Evolutionary conservation across 2,888 invertebrate species (phyloP).

Genomic region (Eledone cirrhosa): DNA sequence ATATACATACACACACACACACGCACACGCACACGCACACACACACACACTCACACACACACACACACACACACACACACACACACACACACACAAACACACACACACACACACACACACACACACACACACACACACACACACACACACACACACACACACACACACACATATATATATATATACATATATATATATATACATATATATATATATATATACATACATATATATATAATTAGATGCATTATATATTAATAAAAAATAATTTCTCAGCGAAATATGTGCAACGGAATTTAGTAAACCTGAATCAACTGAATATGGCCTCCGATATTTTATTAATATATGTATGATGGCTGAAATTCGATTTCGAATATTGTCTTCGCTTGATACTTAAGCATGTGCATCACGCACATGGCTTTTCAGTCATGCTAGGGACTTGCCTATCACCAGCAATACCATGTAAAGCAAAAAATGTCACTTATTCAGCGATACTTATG

Average conservation of each 20-base stretch:
- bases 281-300: no score
- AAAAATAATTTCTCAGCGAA: no score
- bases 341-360: no score
- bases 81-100: neutral
- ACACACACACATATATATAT: neutral
- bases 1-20: constrained; percentile 31
- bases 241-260: neutral
- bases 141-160: neutral
- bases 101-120: neutral
- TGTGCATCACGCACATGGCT: no score
- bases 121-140: neutral
- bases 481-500: no score
- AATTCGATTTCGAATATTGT: no score
- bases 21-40: constrained; percentile 9
- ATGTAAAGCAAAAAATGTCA: no score
- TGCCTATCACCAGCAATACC: no score
- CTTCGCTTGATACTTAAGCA: no score
- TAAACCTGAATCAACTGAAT: no score
- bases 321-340: no score
- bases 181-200: neutral
- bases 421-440: no score
- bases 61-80: constrained; percentile 23
- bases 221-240: neutral
- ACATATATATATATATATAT: neutral
- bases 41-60: constrained; percentile 10